Percentiles rank a stretch among this genome's conserved stretches.
Evolutionary conservation across 2,797 vertebrate species (phyloP).

Genomic region (Chelon auratus): DNA sequence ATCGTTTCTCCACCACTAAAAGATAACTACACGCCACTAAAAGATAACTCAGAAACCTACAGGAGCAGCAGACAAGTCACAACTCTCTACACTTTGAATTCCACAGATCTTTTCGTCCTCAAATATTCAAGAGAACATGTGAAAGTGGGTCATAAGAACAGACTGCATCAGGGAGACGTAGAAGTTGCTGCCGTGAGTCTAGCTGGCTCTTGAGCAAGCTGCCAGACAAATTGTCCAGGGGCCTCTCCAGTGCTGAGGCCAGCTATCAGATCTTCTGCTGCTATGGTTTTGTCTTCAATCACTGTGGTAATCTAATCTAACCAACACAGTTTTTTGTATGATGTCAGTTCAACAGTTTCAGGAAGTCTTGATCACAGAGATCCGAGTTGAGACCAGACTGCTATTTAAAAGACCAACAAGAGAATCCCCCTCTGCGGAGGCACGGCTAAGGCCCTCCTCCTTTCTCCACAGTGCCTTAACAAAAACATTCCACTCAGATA

Average conservation of each 20-base stretch:
- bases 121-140: background rate
- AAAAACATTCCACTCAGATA: conserved; percentile 74
- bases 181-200: conserved; percentile 6
- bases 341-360: conserved; percentile 4
- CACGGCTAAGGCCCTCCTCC: background rate
- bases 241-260: conserved; percentile 65
- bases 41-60: too few relatives aligned
- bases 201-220: conserved; percentile 19
- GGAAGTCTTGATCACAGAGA: conserved; percentile 7
- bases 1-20: too few relatives aligned
- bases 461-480: conserved; percentile 56
- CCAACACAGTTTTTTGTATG: background rate
- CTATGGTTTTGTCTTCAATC: conserved; percentile 3
- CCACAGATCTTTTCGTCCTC: too few relatives aligned
- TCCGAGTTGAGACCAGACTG: conserved; percentile 18
- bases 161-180: background rate
- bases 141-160: background rate
- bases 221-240: conserved; percentile 63
- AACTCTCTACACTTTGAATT: too few relatives aligned
- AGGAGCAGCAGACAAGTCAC: too few relatives aligned
- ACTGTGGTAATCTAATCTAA: conserved; percentile 28
- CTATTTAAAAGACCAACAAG: conserved; percentile 36
- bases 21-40: too few relatives aligned
- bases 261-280: conserved; percentile 33
- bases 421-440: background rate